Evolutionary conservation across 2,113 vertebrate genomes (phyloP), one percentile per base, ranked within the genome.

Genomic region (Aix galericulata): DNA sequence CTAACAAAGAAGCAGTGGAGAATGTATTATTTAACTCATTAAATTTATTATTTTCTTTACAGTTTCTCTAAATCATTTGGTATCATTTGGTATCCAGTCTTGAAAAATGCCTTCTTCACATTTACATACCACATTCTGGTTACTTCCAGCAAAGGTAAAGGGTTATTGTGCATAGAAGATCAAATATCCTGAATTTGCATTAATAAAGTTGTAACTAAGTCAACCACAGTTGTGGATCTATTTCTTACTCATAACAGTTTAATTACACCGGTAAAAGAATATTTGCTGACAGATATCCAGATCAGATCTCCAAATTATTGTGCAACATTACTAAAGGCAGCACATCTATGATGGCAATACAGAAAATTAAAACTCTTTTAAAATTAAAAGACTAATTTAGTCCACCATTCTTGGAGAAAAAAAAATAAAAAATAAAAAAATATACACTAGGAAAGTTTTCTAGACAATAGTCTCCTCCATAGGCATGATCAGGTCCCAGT

Each of bases 151-250:
- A 86, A 62, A 3, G 11, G 23, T 29, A 94, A 91, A 83, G 81
- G 17, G 82, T 48, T 95, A 58, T 13, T 81, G 4, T 48, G 60
- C 40, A 66, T 15, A 40, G 56, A 50, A n/a, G 32, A 83, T 83
- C 71, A 92, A 73, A 88, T 86, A 52, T 55, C 59, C 6, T 48
- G 32, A 66, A 29, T 71, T 79, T 67, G 20, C 53, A 34, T 73
- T 23, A 74, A 44, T 16, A 79, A 93, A 55, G 63, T 75, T 86
- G 42, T 74, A 97, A 53, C 32, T 55, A 93, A 92, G 40, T 85
- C 88, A 95, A 59, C 11, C 40, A 72, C 52, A 79, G 27, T 20
- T 86, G 40, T 64, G 60, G 27, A 69, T 53, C 4, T 62, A 40
- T 92, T 95, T 95, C 44, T 60, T 36, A 91, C 32, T 9, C 6